These are phyloP conservation scores for Leptatherina wallacei DNA, from an alignment of 2,797 vertebrate species.

Conservation along the genomic window DNA sequence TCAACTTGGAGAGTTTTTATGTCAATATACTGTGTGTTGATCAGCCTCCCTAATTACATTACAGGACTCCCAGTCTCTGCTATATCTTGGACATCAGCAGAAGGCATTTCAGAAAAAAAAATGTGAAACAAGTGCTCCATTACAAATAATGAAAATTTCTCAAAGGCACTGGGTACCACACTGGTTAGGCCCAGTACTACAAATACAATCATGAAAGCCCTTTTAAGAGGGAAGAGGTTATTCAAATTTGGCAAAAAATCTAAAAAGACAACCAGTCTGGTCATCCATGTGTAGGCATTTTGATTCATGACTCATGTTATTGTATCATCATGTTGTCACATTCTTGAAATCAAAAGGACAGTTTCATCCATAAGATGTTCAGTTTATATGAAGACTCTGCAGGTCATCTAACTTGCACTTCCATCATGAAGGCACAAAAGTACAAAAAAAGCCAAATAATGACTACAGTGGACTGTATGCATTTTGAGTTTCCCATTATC, in stretches of 20 bases:
- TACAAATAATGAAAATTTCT: constrained; percentile 22
- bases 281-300: no score
- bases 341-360: no score
- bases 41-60: constrained; percentile 15
- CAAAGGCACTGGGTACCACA: constrained; percentile 16
- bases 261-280: background rate
- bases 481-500: background rate
- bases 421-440: background rate
- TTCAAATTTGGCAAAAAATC: background rate
- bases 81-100: constrained; percentile 18
- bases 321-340: no score
- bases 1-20: constrained; percentile 6
- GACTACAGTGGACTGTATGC: background rate
- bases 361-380: no score
- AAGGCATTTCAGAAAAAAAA: constrained; percentile 34
- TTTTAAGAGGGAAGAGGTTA: constrained; percentile 13
- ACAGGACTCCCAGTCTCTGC: constrained; percentile 9
- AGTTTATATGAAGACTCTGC: background rate
- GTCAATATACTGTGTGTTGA: constrained; percentile 6
- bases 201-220: constrained; percentile 10
- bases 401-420: background rate
- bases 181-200: constrained; percentile 14
- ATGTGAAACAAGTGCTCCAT: constrained; percentile 24
- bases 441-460: background rate
- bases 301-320: no score